Percentiles rank a stretch among this genome's conserved stretches.
These are phyloP conservation scores for Ascaphus truei DNA, from an alignment of 2,113 vertebrate genomes.

Conservation along the genomic window DNA sequence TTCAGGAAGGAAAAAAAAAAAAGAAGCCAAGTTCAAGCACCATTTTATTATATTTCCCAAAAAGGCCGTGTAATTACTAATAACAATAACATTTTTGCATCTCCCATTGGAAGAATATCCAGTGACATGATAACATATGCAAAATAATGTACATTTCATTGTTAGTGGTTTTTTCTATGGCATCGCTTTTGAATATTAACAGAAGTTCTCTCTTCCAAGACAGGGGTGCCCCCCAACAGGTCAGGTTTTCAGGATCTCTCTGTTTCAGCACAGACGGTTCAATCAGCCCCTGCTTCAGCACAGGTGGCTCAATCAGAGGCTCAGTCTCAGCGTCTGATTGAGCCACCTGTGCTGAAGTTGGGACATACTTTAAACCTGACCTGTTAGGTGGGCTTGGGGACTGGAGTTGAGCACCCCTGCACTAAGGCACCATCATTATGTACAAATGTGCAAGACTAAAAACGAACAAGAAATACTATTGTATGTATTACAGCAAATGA, in stretches of 20 bases:
- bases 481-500: too few species aligned
- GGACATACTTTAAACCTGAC: too few species aligned
- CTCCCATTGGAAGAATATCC: slow-evolving; percentile 63
- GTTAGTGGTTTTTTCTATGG: slow-evolving; percentile 38
- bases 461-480: too few species aligned
- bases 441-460: background rate
- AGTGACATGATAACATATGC: slow-evolving; percentile 50
- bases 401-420: too few species aligned
- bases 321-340: too few species aligned
- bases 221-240: too few species aligned
- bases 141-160: slow-evolving; percentile 46
- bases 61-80: slow-evolving; percentile 39
- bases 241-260: too few species aligned
- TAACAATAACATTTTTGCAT: slow-evolving; percentile 55
- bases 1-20: background rate
- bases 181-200: background rate
- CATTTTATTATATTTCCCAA: slow-evolving; percentile 20
- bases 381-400: too few species aligned
- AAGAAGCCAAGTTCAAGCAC: background rate
- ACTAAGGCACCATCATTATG: slow-evolving; percentile 8
- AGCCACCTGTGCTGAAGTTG: too few species aligned
- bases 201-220: background rate
- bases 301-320: too few species aligned
- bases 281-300: too few species aligned
- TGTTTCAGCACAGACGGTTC: too few species aligned